Evolutionary conservation across 2,113 vertebrate genomes (phyloP), one percentile per base, ranked within the genome.

Genomic region (Oryzias javanicus): DNA sequence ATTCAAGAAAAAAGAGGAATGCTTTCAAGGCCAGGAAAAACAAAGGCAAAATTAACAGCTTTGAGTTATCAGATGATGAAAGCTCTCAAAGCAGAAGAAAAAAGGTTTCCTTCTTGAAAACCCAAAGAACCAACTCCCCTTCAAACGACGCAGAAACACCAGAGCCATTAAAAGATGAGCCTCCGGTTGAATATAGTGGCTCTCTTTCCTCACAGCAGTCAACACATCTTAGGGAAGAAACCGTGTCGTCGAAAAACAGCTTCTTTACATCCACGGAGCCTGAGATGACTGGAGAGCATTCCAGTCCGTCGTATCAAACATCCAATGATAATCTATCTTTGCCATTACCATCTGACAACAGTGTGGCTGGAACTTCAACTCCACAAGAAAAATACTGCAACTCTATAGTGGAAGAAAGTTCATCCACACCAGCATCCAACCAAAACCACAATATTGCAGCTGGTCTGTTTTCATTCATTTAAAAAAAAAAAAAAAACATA

Each of bases 51-150:
- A 59, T 74, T 22, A 89, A 88, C 68, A 72, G 90, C 70, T 94
- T 94, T 77, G 67, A 86, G 6, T 67, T 92, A 60, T 91, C 91
- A 22, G 92, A 94, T 15, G 84, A 91, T 45, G 92, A 94, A 66
- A 79, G 75, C 58, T 89, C 90, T 67, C 87, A 81, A 7, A 64
- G 78, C 6, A 90, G 61, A 44, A 82, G 79, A 44, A 90, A 92
- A 56, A 92, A 82, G 77, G 84, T 89, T 14, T 88, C 86, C 4
- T 91, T 91, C 79, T 66, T 93, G 73, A 91, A 94, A 88, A 90
- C 80, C 44, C 63, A 87, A 64, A 88, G 74, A 70, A 60, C 64
- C 15, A 18, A 13, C n/a, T 70, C 72, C 40, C 53, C 78, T 27
- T 49, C 29, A 0, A 64, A 64, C 8, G 19, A 55, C 40, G 52